A percentile compares a stretch with the other conserved stretches of the same genome.
Conservation (phyloP, 2,797 vertebrate species). For the Syngnathus acus region DNA sequence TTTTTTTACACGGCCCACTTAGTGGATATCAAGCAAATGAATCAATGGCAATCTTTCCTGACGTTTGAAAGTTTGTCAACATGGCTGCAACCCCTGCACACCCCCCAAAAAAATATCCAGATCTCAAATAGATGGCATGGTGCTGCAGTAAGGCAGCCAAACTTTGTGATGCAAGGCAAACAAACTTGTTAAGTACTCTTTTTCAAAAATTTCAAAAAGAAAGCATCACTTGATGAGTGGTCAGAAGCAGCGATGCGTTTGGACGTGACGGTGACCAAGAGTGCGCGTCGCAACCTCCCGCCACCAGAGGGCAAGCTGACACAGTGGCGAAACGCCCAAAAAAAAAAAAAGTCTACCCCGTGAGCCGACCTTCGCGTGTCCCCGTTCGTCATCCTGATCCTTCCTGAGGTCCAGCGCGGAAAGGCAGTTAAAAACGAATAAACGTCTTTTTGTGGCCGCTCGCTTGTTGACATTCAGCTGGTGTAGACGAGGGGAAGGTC, state of each 20-base stretch:
- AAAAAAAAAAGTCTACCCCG: neutral
- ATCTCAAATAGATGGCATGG: slow-evolving; percentile 26
- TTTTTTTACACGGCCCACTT: neutral
- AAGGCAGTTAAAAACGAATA: neutral
- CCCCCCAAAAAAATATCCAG: slow-evolving; percentile 31
- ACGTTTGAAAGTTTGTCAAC: neutral
- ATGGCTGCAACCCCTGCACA: neutral
- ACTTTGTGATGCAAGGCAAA: slow-evolving; percentile 73
- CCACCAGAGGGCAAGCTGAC: slow-evolving; percentile 59
- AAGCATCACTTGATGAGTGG: slow-evolving; percentile 68
- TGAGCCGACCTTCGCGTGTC: slow-evolving; percentile 11
- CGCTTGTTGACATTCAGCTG: slow-evolving; percentile 62
- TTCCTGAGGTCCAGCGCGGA: too few relatives aligned
- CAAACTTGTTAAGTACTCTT: slow-evolving; percentile 62
- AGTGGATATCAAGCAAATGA: neutral
- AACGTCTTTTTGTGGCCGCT: slow-evolving; percentile 7
- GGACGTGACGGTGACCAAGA: slow-evolving; percentile 45
- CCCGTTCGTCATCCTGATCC: neutral
- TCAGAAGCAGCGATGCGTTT: slow-evolving; percentile 55
- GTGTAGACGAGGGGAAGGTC: slow-evolving; percentile 21
- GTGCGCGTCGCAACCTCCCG: slow-evolving; percentile 28
- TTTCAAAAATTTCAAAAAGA: slow-evolving; percentile 75
- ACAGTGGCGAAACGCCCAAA: slow-evolving; percentile 54
- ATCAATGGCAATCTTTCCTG: neutral
- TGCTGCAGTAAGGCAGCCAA: slow-evolving; percentile 44